Evolutionary conservation across 2,797 vertebrate genomes (phyloP), one percentile per base, ranked within the genome.

Genomic region (Oceanodroma leucorhoa): DNA sequence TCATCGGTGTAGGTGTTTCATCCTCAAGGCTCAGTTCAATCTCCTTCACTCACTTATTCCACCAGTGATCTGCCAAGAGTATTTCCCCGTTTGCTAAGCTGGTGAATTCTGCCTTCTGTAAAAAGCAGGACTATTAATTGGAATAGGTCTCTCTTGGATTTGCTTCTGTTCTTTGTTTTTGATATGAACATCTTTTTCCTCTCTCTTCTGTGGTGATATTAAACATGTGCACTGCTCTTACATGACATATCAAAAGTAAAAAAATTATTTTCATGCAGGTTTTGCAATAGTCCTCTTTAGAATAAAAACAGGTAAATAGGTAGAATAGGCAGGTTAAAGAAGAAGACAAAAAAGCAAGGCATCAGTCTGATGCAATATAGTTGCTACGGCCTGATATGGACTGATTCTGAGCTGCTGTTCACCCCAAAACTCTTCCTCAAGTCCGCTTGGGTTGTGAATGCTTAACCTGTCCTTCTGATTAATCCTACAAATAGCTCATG

Each of bases 11-110:
- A 87, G 94, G 79, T 88, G 61, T 90, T 92, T 91, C 90, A 91
- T 81, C 80, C 89, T 93, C 64, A 83, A 71, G 90, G 85, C 83
- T 91, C 82, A 51, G 30, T 91, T 97, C 73, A 89, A 53, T 53
- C 83, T 83, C 54, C 46, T 95, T 90, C n/a, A 32, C 55, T 94
- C 66, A 61, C 22, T 77, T 76, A 79, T 50, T 90, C 34, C 82
- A 75, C 38, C 43, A 79, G 76, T 62, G 36, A 72, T 89, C 38
- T 67, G 53, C 64, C 51, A 58, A 70, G 55, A 62, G 17, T 48
- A 41, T 54, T 86, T 92, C 10, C 13, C 14, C 19, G 17, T 90
- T 83, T 61, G 34, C 46, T 75, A 81, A 41, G 38, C 53, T 83
- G 21, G 9, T 70, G 60, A 93, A 88, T 89, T 94, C 64, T 88